Conservation (phyloP, 1,140 invertebrate species). For the Drosophila willistoni region DNA sequence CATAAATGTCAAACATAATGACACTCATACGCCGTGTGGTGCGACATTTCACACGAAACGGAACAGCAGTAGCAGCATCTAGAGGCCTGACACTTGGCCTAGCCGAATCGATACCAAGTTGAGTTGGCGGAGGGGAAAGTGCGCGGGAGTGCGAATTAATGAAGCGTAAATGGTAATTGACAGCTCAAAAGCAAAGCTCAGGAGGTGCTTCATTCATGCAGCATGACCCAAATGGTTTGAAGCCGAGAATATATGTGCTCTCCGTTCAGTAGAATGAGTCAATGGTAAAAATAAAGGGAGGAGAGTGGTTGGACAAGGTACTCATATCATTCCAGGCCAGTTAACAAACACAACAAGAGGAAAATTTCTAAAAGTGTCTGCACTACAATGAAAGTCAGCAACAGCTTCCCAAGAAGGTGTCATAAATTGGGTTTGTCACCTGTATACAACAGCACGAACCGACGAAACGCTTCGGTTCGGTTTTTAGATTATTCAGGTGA, state of each 20-base stretch:
- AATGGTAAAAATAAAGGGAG: conserved; percentile 28
- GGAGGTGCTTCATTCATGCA: conserved; percentile 33
- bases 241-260: conserved; percentile 50
- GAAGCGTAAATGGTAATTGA: conserved; percentile 82
- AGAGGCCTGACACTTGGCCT: conserved; percentile 33
- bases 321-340: conserved; percentile 69
- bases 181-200: conserved; percentile 64
- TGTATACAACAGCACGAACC: conserved; percentile 35
- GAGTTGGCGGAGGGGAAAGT: not conserved
- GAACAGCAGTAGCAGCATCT: not conserved
- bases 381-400: conserved; percentile 53
- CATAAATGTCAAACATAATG: conserved; percentile 75
- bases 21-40: conserved; percentile 74
- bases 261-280: conserved; percentile 66
- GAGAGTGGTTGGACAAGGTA: conserved; percentile 16
- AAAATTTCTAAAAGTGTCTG: conserved; percentile 21
- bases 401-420: conserved; percentile 47
- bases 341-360: conserved; percentile 70
- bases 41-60: conserved; percentile 52
- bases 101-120: conserved; percentile 21
- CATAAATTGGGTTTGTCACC: conserved; percentile 69
- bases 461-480: conserved; percentile 21
- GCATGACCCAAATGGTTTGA: conserved; percentile 74
- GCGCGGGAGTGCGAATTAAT: conserved; percentile 46
- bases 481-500: conserved; percentile 1